These are phyloP conservation scores for Pseudochaenichthys georgianus DNA, from an alignment of 2,797 vertebrate species.

Conservation along the genomic window DNA sequence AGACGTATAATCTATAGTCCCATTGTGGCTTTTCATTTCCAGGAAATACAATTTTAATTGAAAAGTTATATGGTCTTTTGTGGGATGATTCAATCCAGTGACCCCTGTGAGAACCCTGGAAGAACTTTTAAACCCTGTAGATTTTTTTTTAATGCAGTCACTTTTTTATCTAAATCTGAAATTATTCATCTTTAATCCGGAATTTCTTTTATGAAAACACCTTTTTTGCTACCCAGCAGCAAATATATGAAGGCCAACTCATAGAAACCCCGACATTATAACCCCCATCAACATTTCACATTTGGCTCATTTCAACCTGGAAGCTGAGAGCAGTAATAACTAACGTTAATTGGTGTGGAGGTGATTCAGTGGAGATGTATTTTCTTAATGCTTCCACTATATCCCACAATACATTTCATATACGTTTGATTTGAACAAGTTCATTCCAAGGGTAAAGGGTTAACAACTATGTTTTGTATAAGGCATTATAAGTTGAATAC, in stretches of 20 bases:
- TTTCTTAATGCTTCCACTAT: slow-evolving; percentile 43
- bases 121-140: slow-evolving; percentile 15
- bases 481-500: no score
- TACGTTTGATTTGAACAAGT: neutral
- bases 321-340: slow-evolving; percentile 50
- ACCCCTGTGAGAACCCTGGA: slow-evolving; percentile 26
- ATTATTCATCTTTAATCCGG: slow-evolving; percentile 15
- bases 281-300: slow-evolving; percentile 46
- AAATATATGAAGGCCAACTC: slow-evolving; percentile 11
- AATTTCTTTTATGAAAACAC: neutral
- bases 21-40: slow-evolving; percentile 49
- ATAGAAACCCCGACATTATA: slow-evolving; percentile 24
- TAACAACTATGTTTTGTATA: neutral
- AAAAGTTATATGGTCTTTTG: slow-evolving; percentile 45
- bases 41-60: slow-evolving; percentile 60
- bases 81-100: slow-evolving; percentile 46
- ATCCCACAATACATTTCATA: slow-evolving; percentile 23
- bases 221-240: slow-evolving; percentile 5
- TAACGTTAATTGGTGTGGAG: slow-evolving; percentile 42
- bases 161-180: slow-evolving; percentile 25
- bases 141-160: slow-evolving; percentile 18
- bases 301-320: slow-evolving; percentile 43
- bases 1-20: slow-evolving; percentile 25
- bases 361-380: slow-evolving; percentile 34
- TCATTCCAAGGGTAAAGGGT: neutral